These are phyloP conservation scores for Uria lomvia DNA, from an alignment of 2,113 vertebrate genomes.

Conservation along the genomic window DNA sequence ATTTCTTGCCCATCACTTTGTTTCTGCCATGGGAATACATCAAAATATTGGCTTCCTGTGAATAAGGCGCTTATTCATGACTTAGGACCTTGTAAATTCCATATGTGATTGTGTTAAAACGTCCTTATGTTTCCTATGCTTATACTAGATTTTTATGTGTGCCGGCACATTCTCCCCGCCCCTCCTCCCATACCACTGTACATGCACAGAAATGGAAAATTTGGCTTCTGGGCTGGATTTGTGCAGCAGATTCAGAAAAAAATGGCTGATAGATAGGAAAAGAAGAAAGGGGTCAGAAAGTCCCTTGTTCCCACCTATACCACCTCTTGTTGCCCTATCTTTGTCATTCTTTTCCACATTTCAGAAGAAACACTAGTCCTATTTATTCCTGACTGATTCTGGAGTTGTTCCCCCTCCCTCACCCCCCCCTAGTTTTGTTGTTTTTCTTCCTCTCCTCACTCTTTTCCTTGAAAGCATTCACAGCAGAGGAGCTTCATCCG, in stretches of 20 bases:
- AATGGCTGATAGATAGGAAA: not conserved
- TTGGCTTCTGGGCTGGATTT: not conserved
- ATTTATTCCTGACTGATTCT: not conserved
- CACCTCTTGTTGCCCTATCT: not conserved
- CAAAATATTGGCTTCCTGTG: conserved; percentile 51
- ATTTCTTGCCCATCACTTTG: conserved; percentile 37
- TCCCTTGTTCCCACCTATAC: not conserved
- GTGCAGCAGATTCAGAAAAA: not conserved
- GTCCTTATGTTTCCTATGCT: conserved; percentile 40
- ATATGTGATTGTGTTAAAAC: conserved; percentile 42
- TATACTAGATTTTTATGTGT: not conserved
- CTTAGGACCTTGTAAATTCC: conserved; percentile 53
- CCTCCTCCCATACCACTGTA: not conserved
- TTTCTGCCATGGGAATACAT: conserved; percentile 38
- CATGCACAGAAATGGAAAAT: not conserved
- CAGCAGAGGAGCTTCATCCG: not conserved
- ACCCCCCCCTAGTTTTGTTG: not conserved
- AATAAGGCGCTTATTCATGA: conserved; percentile 47
- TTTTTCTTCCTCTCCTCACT: not conserved
- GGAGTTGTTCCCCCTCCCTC: not conserved
- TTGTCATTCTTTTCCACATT: not conserved
- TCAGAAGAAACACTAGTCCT: not conserved
- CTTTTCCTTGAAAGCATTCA: conserved; percentile 7
- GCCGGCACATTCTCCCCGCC: not conserved
- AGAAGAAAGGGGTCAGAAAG: not conserved